These are phyloP conservation scores for Phragmatobia fuliginosa DNA, from an alignment of 2,888 invertebrate species.

Conservation along the genomic window DNA sequence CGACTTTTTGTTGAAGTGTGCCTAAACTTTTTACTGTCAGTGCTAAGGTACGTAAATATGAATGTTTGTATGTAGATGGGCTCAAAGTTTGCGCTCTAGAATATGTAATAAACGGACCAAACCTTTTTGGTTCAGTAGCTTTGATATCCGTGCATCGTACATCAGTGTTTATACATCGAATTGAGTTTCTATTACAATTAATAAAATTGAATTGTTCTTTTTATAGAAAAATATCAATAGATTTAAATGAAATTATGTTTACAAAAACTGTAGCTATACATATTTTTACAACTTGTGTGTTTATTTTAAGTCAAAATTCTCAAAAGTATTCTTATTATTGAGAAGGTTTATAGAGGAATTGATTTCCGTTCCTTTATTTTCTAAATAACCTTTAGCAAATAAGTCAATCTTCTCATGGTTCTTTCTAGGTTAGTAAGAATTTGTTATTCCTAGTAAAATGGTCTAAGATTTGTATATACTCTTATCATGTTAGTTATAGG, in stretches of 20 bases:
- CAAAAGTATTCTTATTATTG: constrained; percentile 2
- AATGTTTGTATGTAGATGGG: constrained; percentile 27
- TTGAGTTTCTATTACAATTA: constrained; percentile 15
- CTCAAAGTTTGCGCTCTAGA: constrained; percentile 37
- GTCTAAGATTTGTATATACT: constrained; percentile 56
- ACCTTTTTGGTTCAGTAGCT: constrained; percentile 48
- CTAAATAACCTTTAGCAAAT: constrained; percentile 32
- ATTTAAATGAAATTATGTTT: constrained; percentile 12
- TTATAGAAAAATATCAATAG: not conserved
- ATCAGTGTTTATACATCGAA: constrained; percentile 36
- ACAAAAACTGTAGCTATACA: not conserved
- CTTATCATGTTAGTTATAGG: constrained; percentile 49
- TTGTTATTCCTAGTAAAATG: constrained; percentile 60
- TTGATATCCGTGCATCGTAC: constrained; percentile 30
- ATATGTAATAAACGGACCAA: constrained; percentile 51
- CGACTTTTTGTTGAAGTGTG: constrained; percentile 17
- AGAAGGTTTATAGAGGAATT: not conserved
- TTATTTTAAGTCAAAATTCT: not conserved
- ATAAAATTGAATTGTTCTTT: not conserved
- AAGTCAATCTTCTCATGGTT: constrained; percentile 48
- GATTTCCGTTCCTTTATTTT: constrained; percentile 12
- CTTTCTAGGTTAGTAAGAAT: constrained; percentile 52
- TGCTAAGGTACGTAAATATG: constrained; percentile 18
- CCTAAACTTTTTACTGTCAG: constrained; percentile 38
- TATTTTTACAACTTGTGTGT: not conserved